Evolutionary conservation across 2,888 invertebrate genomes (phyloP).

Genomic region (Cephonodes hylas): DNA sequence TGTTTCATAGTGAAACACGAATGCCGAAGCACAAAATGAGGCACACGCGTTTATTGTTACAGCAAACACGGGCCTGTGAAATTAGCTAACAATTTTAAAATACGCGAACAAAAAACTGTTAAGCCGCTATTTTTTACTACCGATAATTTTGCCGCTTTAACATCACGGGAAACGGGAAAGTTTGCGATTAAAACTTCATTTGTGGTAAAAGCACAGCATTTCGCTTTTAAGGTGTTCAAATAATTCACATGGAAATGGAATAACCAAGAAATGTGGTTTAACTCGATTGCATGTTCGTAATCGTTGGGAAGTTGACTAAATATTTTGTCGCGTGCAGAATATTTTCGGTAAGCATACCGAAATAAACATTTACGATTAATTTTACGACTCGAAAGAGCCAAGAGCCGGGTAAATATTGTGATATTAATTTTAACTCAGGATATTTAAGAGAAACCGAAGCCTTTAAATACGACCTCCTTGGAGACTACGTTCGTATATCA

Average conservation of each 20-base stretch:
- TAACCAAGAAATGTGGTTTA: slow-evolving; percentile 48
- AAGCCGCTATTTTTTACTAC: background rate
- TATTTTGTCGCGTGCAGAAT: slow-evolving; percentile 64
- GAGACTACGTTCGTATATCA: background rate
- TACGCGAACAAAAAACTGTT: background rate
- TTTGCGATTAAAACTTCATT: background rate
- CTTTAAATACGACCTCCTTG: background rate
- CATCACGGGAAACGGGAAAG: background rate
- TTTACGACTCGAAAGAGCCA: slow-evolving; percentile 37
- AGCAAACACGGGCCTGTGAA: slow-evolving; percentile 7
- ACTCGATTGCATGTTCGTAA: slow-evolving; percentile 56
- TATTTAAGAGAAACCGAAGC: background rate
- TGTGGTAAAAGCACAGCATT: background rate
- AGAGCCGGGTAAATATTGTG: slow-evolving; percentile 26
- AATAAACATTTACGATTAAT: slow-evolving; percentile 53
- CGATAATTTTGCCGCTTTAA: background rate
- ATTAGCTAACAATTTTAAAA: background rate
- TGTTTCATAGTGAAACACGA: slow-evolving; percentile 52
- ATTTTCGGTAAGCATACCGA: slow-evolving; percentile 43
- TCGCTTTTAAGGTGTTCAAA: slow-evolving; percentile 10
- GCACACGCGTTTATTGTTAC: slow-evolving; percentile 10
- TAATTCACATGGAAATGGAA: slow-evolving; percentile 32
- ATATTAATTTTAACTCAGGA: slow-evolving; percentile 3
- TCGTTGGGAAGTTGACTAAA: slow-evolving; percentile 53
- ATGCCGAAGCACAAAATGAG: slow-evolving; percentile 38